These are phyloP conservation scores for Beris chalybata DNA, from an alignment of 2,888 invertebrate genomes.

Conservation along the genomic window DNA sequence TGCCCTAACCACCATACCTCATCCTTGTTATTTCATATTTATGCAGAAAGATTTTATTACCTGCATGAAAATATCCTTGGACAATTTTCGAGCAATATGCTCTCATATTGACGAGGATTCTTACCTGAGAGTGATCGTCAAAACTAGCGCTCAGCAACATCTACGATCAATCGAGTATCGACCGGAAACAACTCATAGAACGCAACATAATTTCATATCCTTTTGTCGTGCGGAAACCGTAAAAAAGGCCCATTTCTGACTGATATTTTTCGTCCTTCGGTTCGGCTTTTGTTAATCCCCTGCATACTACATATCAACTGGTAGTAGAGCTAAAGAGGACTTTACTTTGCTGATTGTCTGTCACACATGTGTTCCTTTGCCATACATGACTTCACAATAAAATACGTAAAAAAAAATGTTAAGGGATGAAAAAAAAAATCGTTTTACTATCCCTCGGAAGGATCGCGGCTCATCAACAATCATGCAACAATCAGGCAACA, in stretches of 20 bases:
- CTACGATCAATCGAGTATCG: slow-evolving; percentile 1
- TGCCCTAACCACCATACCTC: background rate
- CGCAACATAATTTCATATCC: slow-evolving; percentile 12
- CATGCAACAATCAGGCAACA: slow-evolving; percentile 2
- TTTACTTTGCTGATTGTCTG: no score
- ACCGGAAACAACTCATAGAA: slow-evolving; percentile 19
- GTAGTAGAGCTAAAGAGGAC: no score
- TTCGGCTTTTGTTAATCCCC: no score
- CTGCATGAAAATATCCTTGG: slow-evolving; percentile 12
- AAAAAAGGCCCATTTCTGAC: no score
- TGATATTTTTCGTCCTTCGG: no score
- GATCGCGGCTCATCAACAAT: no score
- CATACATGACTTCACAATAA: background rate
- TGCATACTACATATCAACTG: no score
- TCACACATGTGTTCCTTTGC: background rate
- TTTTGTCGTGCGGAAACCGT: background rate
- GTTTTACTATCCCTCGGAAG: no score
- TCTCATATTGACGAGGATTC: background rate
- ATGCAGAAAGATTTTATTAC: slow-evolving; percentile 8
- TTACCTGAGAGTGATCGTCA: slow-evolving; percentile 1
- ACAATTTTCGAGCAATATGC: slow-evolving; percentile 1
- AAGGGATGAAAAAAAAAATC: no score
- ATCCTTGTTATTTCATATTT: slow-evolving; percentile 20
- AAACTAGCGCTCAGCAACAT: background rate
- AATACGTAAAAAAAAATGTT: slow-evolving; percentile 10